phyloP scores from a whole-genome alignment of 1,140 invertebrate species.

The Probaryconus sp. region DNA sequence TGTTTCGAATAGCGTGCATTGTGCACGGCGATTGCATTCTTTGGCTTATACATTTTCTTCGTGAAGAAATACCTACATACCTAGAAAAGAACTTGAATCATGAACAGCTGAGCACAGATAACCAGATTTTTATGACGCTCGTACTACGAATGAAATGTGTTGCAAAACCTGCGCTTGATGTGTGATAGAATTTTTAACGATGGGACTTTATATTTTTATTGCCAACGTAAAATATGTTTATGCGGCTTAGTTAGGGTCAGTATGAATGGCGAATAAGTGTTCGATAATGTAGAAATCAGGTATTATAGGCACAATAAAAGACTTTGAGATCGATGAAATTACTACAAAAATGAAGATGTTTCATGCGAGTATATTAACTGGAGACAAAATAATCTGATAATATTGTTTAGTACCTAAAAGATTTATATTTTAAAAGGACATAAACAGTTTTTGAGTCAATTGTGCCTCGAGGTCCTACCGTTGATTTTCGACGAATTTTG shows the following conservation, averaged over 20 bases:
- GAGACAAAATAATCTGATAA: too few species aligned
- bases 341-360: constrained; percentile 22
- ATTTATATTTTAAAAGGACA: too few species aligned
- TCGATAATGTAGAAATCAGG: constrained; percentile 27
- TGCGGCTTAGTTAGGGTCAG: constrained; percentile 9
- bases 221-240: constrained; percentile 23
- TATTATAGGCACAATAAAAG: too few species aligned
- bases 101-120: constrained; percentile 21
- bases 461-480: too few species aligned
- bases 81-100: constrained; percentile 47
- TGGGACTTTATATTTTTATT: constrained; percentile 41
- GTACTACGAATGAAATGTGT: too few species aligned
- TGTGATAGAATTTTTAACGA: too few species aligned
- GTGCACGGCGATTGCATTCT: constrained; percentile 28
- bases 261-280: constrained; percentile 34
- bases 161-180: too few species aligned
- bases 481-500: too few species aligned
- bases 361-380: too few species aligned
- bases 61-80: constrained; percentile 51
- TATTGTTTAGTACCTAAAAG: too few species aligned
- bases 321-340: constrained; percentile 34
- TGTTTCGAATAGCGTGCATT: constrained; percentile 18
- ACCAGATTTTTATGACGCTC: too few species aligned
- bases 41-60: constrained; percentile 42
- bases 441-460: too few species aligned